Base-by-base conservation (phyloP, 2,113 vertebrate genomes). In the Elanoides forficatus region DNA sequence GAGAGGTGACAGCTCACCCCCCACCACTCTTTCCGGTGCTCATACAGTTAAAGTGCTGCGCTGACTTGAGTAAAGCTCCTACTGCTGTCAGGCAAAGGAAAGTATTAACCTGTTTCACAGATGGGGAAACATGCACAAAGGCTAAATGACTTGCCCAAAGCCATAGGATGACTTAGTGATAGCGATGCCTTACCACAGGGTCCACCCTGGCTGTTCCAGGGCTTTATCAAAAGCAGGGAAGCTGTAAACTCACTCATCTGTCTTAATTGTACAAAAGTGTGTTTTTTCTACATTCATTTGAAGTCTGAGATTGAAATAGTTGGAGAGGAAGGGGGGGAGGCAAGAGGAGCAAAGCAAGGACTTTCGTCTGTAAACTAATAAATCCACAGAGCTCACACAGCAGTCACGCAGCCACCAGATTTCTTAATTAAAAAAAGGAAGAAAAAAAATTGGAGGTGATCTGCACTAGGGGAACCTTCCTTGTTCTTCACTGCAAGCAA, bases 61-160 rank as follows among this genome's bases (percentile, higher is more conserved):
- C 86, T 93, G 58, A 84, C 58, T 87, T 23, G 67, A 95, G 90
- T 53, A 91, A 96, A 96, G 70, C 86, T 82, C 65, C 81, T 67
- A 79, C 42, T 6, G 4, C 81, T 88, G 88, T 73, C 90, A 90
- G 81, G 94, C 86, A 95, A 88, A 93, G 48, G 42, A 34, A 91
- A 96, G 76, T 60, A 93, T 90, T 96, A 95, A 93, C 94, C 91
- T 81, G 83, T 97, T 97, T 97, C 92, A 96, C 81, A 94, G 94
- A 90, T 76, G 82, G 73, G 32, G 60, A 95, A 96, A 84, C 94
- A 96, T 0, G 5, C 65, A 95, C 84, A 95, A 94, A 85, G 72
- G 81, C 75, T 92, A 86, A 93, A 82, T 42, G 48, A 89, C 48
- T 90, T 86, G 93, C 93, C 89, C 81, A 90, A 95, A 95, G 89